Evolutionary conservation across 2,113 vertebrate species (phyloP), one percentile per base, ranked within the genome.

Genomic region (Notiomystis cincta): DNA sequence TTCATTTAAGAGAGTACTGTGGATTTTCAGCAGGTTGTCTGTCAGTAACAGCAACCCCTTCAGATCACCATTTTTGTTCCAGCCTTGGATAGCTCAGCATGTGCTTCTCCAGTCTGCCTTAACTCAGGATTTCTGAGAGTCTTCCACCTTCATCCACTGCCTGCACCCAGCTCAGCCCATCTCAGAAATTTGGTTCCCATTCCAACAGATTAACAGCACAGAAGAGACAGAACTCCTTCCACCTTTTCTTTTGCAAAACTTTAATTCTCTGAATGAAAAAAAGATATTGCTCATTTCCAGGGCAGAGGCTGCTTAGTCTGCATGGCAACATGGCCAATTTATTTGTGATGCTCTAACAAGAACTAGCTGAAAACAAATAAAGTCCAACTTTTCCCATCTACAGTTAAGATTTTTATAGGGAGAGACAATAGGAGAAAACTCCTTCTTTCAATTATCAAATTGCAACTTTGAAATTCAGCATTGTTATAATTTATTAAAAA

Each of bases 21-120:
- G 35, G 22, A 62, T 66, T 93, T 82, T 79, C 37, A 86, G 9
- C 24, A 48, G 42, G 15, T 47, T 40, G 20, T 69, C 23, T 45
- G 37, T 38, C 27, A 78, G 37, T 42, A 65, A 21, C 9, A 70
- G 13, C 11, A 51, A 23, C 38, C 8, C 9, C 35, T 85, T 82
- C 37, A 37, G 9, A 42, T 45, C 11, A 58, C 7, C 9, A 2
- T 33, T n/a, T 66, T 42, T 61, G 8, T 40, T 71, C 9, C 22
- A 40, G 0, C 20, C 20, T 60, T 42, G 7, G 4, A 7, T 72
- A 72, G 10, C 25, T 85, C 65, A 79, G 20, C 2, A 0, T 33
- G 15, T 38, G 30, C 2, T 78, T 37, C 31, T 72, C 15, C 24
- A 47, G 4, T 54, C 42, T 88, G 13, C 15, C 38, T 70, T 2